phyloP scores from a whole-genome alignment of 1,140 invertebrate genomes.

The Belonocnema kinseyi region DNA sequence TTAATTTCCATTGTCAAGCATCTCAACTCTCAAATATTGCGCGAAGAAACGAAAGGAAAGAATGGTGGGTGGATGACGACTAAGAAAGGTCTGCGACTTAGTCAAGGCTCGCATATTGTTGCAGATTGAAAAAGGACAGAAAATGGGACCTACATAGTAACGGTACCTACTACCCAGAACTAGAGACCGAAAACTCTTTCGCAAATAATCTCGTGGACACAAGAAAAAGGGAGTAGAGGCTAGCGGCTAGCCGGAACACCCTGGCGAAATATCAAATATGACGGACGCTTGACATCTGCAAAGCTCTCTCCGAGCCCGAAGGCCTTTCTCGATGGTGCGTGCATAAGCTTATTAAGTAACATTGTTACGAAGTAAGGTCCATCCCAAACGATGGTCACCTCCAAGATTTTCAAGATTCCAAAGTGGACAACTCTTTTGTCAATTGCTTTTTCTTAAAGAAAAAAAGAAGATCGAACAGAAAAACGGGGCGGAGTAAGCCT shows the following conservation, averaged over 20 bases:
- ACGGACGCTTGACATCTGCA: slow-evolving; percentile 70
- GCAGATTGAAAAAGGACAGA: slow-evolving; percentile 42
- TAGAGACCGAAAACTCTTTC: slow-evolving; percentile 67
- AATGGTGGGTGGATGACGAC: slow-evolving; percentile 19
- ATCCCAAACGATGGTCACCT: slow-evolving; percentile 43
- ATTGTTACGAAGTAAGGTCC: slow-evolving; percentile 62
- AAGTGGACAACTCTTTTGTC: slow-evolving; percentile 58
- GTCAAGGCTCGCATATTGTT: slow-evolving; percentile 51
- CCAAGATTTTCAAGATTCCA: slow-evolving; percentile 45
- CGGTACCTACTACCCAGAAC: slow-evolving; percentile 41
- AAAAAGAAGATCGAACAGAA: slow-evolving; percentile 39
- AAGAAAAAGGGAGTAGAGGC: slow-evolving; percentile 41
- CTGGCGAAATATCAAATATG: slow-evolving; percentile 67
- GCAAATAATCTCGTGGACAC: slow-evolving; percentile 65
- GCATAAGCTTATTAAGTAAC: slow-evolving; percentile 75
- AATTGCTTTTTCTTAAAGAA: slow-evolving; percentile 39
- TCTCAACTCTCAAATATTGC: slow-evolving; percentile 47
- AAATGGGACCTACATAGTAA: slow-evolving; percentile 50
- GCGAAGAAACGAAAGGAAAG: slow-evolving; percentile 39
- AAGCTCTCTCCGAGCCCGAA: slow-evolving; percentile 47
- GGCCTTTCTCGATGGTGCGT: slow-evolving; percentile 67
- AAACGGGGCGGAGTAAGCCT: slow-evolving; percentile 34
- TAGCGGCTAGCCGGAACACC: slow-evolving; percentile 38
- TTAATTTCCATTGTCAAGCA: slow-evolving; percentile 45
- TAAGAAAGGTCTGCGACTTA: slow-evolving; percentile 41